These are phyloP conservation scores for Xyliphius kryptos DNA, from an alignment of 2,113 vertebrate species.

Conservation along the genomic window DNA sequence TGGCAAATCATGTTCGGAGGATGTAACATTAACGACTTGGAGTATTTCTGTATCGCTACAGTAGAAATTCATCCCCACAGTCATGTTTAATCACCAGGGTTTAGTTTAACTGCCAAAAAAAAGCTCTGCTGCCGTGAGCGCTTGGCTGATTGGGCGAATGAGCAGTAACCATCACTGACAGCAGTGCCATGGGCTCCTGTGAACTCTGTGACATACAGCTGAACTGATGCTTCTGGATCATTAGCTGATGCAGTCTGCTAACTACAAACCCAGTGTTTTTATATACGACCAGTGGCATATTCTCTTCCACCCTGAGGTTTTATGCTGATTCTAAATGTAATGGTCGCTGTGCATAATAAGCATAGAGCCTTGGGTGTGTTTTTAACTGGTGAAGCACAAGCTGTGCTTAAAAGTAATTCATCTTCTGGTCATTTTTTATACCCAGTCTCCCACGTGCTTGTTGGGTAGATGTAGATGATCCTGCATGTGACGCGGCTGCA, in stretches of 20 bases:
- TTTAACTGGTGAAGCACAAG: conserved; percentile 17
- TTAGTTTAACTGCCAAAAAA: conserved; percentile 14
- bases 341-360: conserved; percentile 21
- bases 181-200: conserved; percentile 48
- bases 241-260: too few species aligned
- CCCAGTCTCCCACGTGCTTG: conserved; percentile 22
- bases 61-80: too few species aligned
- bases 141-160: conserved; percentile 31
- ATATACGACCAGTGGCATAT: too few species aligned
- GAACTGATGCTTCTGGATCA: conserved; percentile 64
- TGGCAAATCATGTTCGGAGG: too few species aligned
- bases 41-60: too few species aligned
- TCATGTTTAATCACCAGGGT: conserved; percentile 6
- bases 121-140: conserved; percentile 1
- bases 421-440: conserved; percentile 23
- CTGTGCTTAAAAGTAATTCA: conserved; percentile 15
- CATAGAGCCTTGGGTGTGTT: conserved; percentile 16
- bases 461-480: conserved; percentile 48
- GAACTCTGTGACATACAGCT: conserved; percentile 56
- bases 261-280: too few species aligned
- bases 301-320: too few species aligned
- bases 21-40: too few species aligned
- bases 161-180: conserved; percentile 50
- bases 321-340: conserved; percentile 12
- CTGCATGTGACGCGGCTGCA: conserved; percentile 60